These are phyloP conservation scores for Limnodromus scolopaceus DNA, from an alignment of 2,797 vertebrate species.

Conservation along the genomic window DNA sequence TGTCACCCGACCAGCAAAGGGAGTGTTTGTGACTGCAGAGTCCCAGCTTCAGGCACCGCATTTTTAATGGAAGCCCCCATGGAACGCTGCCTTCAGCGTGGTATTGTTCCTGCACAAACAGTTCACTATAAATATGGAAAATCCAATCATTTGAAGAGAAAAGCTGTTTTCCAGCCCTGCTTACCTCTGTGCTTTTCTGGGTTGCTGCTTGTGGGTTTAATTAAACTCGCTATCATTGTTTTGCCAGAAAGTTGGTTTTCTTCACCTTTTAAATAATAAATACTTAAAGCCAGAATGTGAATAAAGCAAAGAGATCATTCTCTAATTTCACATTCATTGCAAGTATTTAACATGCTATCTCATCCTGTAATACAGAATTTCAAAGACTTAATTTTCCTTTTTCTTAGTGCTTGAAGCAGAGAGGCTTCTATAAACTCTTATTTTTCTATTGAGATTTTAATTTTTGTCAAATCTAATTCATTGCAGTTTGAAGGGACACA, in stretches of 20 bases:
- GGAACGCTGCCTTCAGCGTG: fast-evolving
- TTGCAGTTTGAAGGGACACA: not conserved
- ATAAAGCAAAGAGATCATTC: slow-evolving; percentile 3
- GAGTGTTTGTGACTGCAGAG: not conserved
- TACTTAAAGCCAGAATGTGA: slow-evolving; percentile 3
- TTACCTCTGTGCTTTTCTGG: not conserved
- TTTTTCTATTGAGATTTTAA: slow-evolving; percentile 5
- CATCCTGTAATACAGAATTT: not conserved
- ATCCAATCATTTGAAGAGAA: not conserved
- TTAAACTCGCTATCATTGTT: slow-evolving; percentile 20
- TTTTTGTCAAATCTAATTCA: not conserved
- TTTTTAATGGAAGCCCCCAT: not conserved
- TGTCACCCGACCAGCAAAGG: not conserved
- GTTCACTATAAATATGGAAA: not conserved
- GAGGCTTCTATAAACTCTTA: not conserved
- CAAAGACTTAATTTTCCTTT: slow-evolving; percentile 16
- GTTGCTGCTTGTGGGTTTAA: slow-evolving; percentile 10
- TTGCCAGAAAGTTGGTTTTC: slow-evolving; percentile 42
- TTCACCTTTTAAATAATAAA: slow-evolving; percentile 35
- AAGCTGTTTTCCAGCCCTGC: not conserved
- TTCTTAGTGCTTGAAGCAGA: slow-evolving; percentile 1
- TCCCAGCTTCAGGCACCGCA: not conserved
- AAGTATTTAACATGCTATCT: slow-evolving; percentile 46
- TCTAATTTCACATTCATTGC: not conserved
- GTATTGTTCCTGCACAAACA: not conserved